These are phyloP conservation scores for Cladorhizidae sp. DNA, from an alignment of 37 sponge, comb jelly and placozoan species.

Conservation along the genomic window DNA sequence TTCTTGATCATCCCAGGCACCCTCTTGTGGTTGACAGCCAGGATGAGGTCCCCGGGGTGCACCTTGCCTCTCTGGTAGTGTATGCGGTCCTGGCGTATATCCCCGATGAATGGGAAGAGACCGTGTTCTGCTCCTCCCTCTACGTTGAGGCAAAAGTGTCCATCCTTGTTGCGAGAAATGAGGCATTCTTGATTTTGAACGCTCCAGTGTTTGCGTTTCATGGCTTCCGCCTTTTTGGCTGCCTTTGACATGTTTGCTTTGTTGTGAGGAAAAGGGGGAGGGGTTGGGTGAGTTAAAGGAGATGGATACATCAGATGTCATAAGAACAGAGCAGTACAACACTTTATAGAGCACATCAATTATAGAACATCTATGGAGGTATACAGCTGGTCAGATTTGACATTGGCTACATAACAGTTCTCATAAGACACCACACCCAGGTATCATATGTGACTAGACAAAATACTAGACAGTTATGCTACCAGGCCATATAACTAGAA, in stretches of 20 bases:
- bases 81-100: constrained; percentile 73
- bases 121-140: constrained; percentile 93
- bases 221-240: constrained; percentile 31
- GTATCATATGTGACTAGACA: no score
- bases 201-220: constrained; percentile 88
- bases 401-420: no score
- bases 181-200: constrained; percentile 74
- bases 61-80: constrained; percentile 77
- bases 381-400: no score
- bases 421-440: no score
- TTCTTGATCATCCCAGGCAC: constrained; percentile 90
- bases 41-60: constrained; percentile 72
- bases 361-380: no score
- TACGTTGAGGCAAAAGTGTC: constrained; percentile 87
- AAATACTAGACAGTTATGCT: no score
- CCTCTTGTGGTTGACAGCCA: constrained; percentile 87
- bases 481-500: no score
- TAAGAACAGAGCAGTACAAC: no score
- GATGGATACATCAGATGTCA: no score
- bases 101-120: constrained; percentile 71
- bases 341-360: no score
- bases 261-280: no score
- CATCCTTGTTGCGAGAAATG: constrained; percentile 67
- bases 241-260: constrained; percentile 27
- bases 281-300: no score